Evolutionary conservation across 2,888 invertebrate species (phyloP).

Genomic region (Blastobasis lacticolella): DNA sequence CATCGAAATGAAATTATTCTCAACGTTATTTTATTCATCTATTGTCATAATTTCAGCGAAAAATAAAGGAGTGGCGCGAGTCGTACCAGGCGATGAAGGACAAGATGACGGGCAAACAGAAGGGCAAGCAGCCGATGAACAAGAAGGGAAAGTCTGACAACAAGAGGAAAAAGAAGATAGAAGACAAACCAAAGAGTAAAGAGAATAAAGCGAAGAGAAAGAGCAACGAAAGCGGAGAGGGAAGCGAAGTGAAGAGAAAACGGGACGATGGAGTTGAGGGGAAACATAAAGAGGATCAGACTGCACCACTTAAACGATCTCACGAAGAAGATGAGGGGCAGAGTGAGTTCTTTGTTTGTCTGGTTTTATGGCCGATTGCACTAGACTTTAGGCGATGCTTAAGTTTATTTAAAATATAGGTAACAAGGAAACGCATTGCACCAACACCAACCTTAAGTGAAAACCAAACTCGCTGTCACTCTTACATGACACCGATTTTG

Average conservation of each 20-base stretch:
- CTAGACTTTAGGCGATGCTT: too few species aligned
- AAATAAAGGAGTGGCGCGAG: slow-evolving; percentile 57
- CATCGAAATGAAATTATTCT: too few species aligned
- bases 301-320: slow-evolving; percentile 45
- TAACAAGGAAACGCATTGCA: too few species aligned
- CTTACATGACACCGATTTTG: too few species aligned
- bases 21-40: background rate
- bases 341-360: slow-evolving; percentile 9
- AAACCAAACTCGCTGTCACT: too few species aligned
- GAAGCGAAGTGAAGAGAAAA: slow-evolving; percentile 46
- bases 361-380: too few species aligned
- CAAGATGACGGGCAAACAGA: slow-evolving; percentile 53
- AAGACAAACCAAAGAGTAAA: slow-evolving; percentile 31
- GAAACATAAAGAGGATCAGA: slow-evolving; percentile 27
- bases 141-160: slow-evolving; percentile 46
- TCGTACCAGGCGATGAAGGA: slow-evolving; percentile 60
- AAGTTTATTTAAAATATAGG: too few species aligned
- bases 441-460: too few species aligned
- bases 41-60: slow-evolving; percentile 28
- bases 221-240: slow-evolving; percentile 27
- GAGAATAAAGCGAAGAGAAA: slow-evolving; percentile 43
- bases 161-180: slow-evolving; percentile 37
- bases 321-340: slow-evolving; percentile 26
- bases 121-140: slow-evolving; percentile 37
- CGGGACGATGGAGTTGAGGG: slow-evolving; percentile 39